Percentiles rank a stretch among this genome's conserved stretches.
These are phyloP conservation scores for Aplysina aerophoba DNA, from an alignment of 37 sponge, comb jelly and placozoan species.

Conservation along the genomic window DNA sequence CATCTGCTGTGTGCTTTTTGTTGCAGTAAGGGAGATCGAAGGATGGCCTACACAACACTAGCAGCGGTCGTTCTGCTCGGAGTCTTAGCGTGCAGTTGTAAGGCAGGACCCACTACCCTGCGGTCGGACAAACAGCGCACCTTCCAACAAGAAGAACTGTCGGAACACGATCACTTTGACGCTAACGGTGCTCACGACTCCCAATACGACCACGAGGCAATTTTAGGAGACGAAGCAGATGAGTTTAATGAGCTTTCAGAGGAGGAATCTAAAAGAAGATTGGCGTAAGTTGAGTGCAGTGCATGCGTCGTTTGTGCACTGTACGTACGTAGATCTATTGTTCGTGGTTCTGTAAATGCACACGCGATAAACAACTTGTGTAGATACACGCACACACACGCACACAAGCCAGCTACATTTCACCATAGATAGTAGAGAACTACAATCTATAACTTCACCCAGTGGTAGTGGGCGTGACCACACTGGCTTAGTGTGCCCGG, in stretches of 20 bases:
- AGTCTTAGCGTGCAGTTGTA: neutral
- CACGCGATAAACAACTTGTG: too few relatives aligned
- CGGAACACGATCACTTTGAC: conserved; percentile 43
- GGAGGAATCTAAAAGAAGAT: conserved; percentile 62
- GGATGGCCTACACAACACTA: neutral
- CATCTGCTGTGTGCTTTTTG: too few relatives aligned
- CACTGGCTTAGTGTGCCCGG: too few relatives aligned
- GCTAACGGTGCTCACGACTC: conserved; percentile 51
- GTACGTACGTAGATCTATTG: neutral
- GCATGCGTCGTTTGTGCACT: neutral
- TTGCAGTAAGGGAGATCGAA: too few relatives aligned
- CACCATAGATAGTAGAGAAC: too few relatives aligned
- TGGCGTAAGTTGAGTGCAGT: conserved; percentile 36
- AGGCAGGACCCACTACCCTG: neutral
- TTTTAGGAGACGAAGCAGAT: conserved; percentile 71
- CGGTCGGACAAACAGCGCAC: neutral
- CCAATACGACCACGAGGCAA: conserved; percentile 84
- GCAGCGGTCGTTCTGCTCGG: neutral
- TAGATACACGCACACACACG: too few relatives aligned
- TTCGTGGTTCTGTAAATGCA: too few relatives aligned
- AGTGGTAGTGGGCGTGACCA: too few relatives aligned
- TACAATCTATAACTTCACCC: too few relatives aligned
- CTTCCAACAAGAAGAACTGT: conserved; percentile 18
- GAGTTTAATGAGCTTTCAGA: conserved; percentile 69
- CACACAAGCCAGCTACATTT: too few relatives aligned